phyloP scores from a whole-genome alignment of 2,888 invertebrate species.

The Heliconius ethilla region DNA sequence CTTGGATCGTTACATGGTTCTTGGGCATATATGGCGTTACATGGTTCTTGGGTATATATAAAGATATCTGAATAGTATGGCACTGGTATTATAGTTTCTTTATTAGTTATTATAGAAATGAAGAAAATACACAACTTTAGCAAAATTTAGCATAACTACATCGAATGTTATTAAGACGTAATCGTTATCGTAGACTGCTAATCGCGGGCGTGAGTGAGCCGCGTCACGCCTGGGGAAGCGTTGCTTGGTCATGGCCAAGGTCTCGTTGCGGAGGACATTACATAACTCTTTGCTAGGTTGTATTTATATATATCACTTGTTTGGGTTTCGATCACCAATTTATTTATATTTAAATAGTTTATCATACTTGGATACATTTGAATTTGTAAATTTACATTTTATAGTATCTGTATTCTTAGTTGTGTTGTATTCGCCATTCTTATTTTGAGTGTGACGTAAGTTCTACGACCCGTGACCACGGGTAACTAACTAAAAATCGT shows the following conservation, averaged over 20 bases:
- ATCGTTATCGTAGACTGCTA: slow-evolving; percentile 55
- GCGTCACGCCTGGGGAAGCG: slow-evolving; percentile 64
- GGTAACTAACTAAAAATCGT: slow-evolving; percentile 1
- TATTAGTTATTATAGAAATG: neutral
- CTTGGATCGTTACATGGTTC: neutral
- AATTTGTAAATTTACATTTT: neutral
- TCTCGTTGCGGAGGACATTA: slow-evolving; percentile 68
- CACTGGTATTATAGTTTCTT: neutral
- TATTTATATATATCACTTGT: slow-evolving; percentile 55
- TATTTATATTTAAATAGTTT: slow-evolving; percentile 2
- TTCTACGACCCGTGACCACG: neutral
- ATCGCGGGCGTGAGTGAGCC: slow-evolving; percentile 51
- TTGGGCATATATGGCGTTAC: neutral
- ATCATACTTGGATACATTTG: neutral
- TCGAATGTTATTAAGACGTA: slow-evolving; percentile 44
- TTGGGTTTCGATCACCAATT: slow-evolving; percentile 45
- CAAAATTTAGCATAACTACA: slow-evolving; percentile 16
- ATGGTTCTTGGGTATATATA: neutral
- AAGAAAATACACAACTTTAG: slow-evolving; percentile 20
- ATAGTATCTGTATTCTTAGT: neutral
- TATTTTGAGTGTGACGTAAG: slow-evolving; percentile 8
- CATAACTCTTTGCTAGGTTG: slow-evolving; percentile 65
- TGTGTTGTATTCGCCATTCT: neutral
- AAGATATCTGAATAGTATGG: neutral
- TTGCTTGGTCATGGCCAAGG: slow-evolving; percentile 80